Percentiles rank a stretch among this genome's conserved stretches.
phyloP scores from a whole-genome alignment of 2,113 vertebrate genomes.

The Toxotes chatareus region DNA sequence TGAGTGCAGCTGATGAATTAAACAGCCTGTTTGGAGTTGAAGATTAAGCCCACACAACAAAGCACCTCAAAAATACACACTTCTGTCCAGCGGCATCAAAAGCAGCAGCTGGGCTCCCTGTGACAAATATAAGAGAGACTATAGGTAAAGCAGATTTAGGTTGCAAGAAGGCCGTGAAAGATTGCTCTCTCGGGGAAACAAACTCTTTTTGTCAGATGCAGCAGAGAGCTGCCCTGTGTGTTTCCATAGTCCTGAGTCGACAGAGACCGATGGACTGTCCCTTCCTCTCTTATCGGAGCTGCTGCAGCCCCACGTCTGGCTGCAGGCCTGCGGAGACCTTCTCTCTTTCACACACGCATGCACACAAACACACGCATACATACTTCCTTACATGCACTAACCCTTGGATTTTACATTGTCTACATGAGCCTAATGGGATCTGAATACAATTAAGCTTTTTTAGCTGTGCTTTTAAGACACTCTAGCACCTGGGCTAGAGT shows the following conservation, averaged over 20 bases:
- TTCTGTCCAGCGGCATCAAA: conserved; percentile 34
- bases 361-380: conserved; percentile 17
- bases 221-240: conserved; percentile 48
- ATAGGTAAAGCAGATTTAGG: conserved; percentile 71
- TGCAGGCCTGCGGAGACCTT: conserved; percentile 57
- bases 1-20: conserved; percentile 19
- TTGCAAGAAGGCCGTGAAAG: conserved; percentile 59
- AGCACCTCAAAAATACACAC: conserved; percentile 8
- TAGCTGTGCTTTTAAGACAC: not conserved
- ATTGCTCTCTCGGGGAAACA: conserved; percentile 63
- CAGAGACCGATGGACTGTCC: conserved; percentile 74
- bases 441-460: conserved; percentile 12
- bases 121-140: conserved; percentile 64
- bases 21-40: conserved; percentile 21
- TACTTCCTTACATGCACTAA: not conserved
- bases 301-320: conserved; percentile 71
- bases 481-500: not conserved
- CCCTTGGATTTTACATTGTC: conserved; percentile 8
- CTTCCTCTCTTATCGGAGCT: conserved; percentile 74
- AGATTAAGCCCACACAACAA: conserved; percentile 22
- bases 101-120: conserved; percentile 29
- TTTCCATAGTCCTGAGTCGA: conserved; percentile 56
- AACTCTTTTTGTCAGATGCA: conserved; percentile 65
- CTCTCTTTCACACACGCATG: conserved; percentile 12
- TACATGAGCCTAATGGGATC: conserved; percentile 13